Evolutionary conservation across 2,113 vertebrate genomes (phyloP).

Genomic region (Neotragus pygmaeus): DNA sequence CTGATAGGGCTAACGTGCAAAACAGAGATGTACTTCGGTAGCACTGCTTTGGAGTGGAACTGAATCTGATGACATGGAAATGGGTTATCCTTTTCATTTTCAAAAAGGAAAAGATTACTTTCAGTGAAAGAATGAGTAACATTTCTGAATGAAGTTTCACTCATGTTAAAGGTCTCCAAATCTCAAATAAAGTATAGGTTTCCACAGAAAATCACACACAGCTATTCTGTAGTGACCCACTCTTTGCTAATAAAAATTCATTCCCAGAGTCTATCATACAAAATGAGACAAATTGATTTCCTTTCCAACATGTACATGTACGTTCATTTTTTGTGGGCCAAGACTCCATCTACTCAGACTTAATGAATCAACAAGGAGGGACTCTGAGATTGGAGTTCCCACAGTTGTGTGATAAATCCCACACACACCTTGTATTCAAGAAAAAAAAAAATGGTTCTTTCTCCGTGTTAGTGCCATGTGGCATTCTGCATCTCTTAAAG

Average conservation of each 20-base stretch:
- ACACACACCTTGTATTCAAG: neutral
- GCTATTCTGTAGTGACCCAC: neutral
- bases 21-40: neutral
- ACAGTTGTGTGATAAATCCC: neutral
- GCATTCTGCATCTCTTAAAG: neutral
- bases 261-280: neutral
- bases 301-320: neutral
- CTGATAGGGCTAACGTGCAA: neutral
- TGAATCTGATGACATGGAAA: neutral
- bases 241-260: neutral
- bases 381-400: neutral
- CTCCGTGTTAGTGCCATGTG: neutral
- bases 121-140: neutral
- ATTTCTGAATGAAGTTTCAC: neutral
- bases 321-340: neutral
- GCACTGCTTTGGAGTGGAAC: neutral
- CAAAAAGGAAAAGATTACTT: neutral
- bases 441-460: neutral
- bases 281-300: neutral
- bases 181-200: conserved; percentile 8
- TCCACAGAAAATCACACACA: neutral
- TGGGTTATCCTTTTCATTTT: neutral
- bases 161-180: neutral
- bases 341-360: neutral
- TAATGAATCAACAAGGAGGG: neutral